Base-by-base conservation (phyloP, 1,140 invertebrate genomes). In the Drosophila rufa region DNA sequence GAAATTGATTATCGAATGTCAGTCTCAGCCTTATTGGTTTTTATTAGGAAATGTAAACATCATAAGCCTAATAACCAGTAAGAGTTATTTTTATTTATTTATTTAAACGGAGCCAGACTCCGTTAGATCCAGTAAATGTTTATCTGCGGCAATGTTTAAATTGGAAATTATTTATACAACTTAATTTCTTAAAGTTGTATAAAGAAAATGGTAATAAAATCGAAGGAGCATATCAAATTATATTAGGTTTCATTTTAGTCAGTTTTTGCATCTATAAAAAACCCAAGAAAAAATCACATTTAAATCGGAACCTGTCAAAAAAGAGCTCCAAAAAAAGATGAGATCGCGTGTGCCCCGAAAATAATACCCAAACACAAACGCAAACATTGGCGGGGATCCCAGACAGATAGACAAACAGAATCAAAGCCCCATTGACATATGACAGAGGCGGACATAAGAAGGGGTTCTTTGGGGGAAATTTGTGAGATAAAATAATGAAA, bases 311-410 rank as follows among this genome's bases (percentile, higher is more conserved):
- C 22, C 4, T 57, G 33, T 57, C 33, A 40, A 47, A 40, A 62
- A 45, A 22, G 27, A 45, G 51, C 33, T 25, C n/a, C 9, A 4
- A 57, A 38, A 46, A 36, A 67, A n/a, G 12, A 5, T 11, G 3
- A 38, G n/a, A 45, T 66, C 56, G 55, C 42, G 62, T 66, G 62
- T 61, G 62, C 42, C 22, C 30, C 19, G 33, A 55, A 60, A 60
- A 33, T 25, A 42, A 42, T 57, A 33, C 33, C 14, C 19, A 62
- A 8, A 36, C 27, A 68, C 27, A 53, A 33, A 25, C 0, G n/a
- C n/a, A 56, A 43, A 62, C 46, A 45, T 17, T 38, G 42, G 11
- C 19, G 19, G 19, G 9, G n/a, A 27, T 51, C 15, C 5, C 48
- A 53, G 19, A 38, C 5, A 25, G 33, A 55, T 15, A 30, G 25